A percentile compares a stretch with the other conserved stretches of the same genome.
These are phyloP conservation scores for Peromyscus nudipes DNA, from an alignment of 2,797 vertebrate genomes.

Conservation along the genomic window DNA sequence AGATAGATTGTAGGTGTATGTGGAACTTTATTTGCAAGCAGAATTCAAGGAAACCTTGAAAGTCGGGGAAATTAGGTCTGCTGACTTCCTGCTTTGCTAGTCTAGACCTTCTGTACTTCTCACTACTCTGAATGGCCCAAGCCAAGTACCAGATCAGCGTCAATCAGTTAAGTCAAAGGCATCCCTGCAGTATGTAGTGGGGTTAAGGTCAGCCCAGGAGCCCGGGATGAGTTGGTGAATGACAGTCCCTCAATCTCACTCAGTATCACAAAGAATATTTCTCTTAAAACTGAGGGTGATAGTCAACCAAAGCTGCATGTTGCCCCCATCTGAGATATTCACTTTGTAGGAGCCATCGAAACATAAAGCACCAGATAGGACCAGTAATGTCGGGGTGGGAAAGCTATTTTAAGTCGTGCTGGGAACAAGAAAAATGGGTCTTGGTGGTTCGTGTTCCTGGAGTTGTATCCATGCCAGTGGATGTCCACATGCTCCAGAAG, in stretches of 20 bases:
- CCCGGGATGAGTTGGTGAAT: constrained; percentile 73
- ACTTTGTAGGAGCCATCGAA: constrained; percentile 70
- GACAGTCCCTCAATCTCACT: constrained; percentile 42
- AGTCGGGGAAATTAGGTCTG: background rate
- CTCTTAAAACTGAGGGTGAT: constrained; percentile 72
- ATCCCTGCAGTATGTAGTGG: background rate
- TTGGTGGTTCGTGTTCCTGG: no score
- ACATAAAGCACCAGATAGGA: constrained; percentile 63
- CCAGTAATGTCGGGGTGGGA: constrained; percentile 53
- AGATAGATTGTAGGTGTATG: background rate
- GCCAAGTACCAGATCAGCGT: background rate
- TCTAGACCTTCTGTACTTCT: background rate
- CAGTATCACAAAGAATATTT: constrained; percentile 56
- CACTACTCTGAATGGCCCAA: background rate
- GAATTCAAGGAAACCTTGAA: background rate
- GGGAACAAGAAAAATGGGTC: no score
- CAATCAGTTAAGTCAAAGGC: constrained; percentile 48
- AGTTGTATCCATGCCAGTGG: no score
- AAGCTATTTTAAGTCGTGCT: no score
- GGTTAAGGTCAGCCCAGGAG: background rate
- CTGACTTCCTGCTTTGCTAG: background rate
- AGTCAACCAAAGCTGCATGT: constrained; percentile 63
- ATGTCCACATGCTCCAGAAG: no score
- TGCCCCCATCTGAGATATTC: constrained; percentile 60
- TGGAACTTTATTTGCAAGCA: background rate